phyloP scores from a whole-genome alignment of 2,888 invertebrate genomes.

The Stomorhina lunata region DNA sequence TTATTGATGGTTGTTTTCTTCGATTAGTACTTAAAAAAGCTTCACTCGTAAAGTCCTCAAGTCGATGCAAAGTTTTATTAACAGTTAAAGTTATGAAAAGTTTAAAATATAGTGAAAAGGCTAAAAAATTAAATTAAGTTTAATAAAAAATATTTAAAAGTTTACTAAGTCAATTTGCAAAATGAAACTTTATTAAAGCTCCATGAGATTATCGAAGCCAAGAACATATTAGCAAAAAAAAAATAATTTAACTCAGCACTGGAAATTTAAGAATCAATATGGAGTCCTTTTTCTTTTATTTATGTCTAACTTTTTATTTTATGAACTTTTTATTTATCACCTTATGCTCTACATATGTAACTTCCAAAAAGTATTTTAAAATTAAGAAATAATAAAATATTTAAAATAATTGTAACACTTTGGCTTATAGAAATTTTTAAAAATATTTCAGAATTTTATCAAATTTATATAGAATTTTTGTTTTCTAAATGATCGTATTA shows the following conservation, averaged over 20 bases:
- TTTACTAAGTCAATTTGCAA: not conserved
- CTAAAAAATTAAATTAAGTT: not conserved
- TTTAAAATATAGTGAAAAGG: not conserved
- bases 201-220: too few relatives aligned
- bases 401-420: too few relatives aligned
- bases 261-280: slow-evolving; percentile 26
- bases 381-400: too few relatives aligned
- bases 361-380: too few relatives aligned
- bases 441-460: too few relatives aligned
- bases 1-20: too few relatives aligned
- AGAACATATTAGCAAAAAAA: too few relatives aligned
- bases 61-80: not conserved
- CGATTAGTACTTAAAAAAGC: not conserved
- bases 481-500: too few relatives aligned
- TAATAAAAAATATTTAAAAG: not conserved
- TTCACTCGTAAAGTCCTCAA: not conserved
- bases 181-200: not conserved
- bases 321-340: not conserved
- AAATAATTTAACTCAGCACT: slow-evolving; percentile 3
- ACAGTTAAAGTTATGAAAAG: not conserved
- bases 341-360: not conserved
- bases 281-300: not conserved
- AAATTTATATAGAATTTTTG: too few relatives aligned
- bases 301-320: not conserved
- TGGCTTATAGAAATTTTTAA: too few relatives aligned